A percentile compares a stretch with the other conserved stretches of the same genome.
These are phyloP conservation scores for Centropyge bicolor DNA, from an alignment of 2,797 vertebrate genomes.

Conservation along the genomic window DNA sequence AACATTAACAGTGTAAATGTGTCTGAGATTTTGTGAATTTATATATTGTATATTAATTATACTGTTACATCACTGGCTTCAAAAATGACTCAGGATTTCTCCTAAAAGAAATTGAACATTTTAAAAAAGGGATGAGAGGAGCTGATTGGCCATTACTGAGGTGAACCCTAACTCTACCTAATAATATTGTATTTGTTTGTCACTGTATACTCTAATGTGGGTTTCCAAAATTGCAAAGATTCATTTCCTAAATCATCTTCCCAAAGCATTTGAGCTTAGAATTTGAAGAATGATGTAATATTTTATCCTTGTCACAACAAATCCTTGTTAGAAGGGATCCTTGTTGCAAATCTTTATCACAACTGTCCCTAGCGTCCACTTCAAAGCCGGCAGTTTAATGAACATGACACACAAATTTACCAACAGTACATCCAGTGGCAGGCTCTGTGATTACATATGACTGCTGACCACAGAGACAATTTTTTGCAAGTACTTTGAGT, in stretches of 20 bases:
- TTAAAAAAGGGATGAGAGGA: background rate
- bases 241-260: background rate
- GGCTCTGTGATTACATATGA: slow-evolving; percentile 19
- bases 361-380: background rate
- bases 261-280: slow-evolving; percentile 6
- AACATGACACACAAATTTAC: slow-evolving; percentile 18
- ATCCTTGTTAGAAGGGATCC: background rate
- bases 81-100: background rate
- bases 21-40: background rate
- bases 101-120: background rate
- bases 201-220: background rate
- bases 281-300: background rate
- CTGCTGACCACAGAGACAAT: slow-evolving; percentile 30
- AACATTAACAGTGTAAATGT: background rate
- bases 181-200: background rate
- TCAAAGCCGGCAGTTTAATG: background rate
- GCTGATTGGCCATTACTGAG: slow-evolving; percentile 4
- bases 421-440: background rate
- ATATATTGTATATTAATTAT: background rate
- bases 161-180: background rate
- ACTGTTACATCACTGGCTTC: background rate
- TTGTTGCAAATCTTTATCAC: background rate
- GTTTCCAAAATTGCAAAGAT: background rate
- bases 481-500: slow-evolving; percentile 21
- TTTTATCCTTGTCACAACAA: background rate